Evolutionary conservation across 2,888 invertebrate genomes (phyloP).

Genomic region (Aspidiotus destructor): DNA sequence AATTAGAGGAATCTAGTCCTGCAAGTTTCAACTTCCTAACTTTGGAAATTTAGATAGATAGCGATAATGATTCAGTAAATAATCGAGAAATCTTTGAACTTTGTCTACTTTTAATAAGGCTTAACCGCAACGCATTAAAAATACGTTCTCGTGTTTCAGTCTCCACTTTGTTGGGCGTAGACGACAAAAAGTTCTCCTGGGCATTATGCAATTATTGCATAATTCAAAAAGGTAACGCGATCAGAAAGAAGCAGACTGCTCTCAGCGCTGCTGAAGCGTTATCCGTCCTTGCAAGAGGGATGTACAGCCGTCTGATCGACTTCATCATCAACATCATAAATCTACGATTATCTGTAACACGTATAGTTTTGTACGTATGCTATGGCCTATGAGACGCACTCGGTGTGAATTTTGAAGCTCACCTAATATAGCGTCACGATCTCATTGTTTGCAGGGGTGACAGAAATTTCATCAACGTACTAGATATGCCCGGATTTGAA

Average conservation of each 20-base stretch:
- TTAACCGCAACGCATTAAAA: too few species aligned
- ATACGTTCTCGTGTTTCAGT: slow-evolving; percentile 44
- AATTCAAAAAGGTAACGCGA: slow-evolving; percentile 62
- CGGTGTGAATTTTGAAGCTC: background rate
- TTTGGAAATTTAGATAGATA: too few species aligned
- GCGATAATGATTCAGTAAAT: too few species aligned
- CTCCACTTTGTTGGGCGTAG: slow-evolving; percentile 63
- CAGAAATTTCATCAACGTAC: slow-evolving; percentile 64
- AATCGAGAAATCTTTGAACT: too few species aligned
- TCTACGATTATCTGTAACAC: slow-evolving; percentile 66
- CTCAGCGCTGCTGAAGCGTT: slow-evolving; percentile 74
- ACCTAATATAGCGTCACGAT: background rate
- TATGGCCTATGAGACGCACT: background rate
- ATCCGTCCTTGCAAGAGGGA: slow-evolving; percentile 72
- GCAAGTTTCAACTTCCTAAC: too few species aligned
- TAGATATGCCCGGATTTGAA: slow-evolving; percentile 89
- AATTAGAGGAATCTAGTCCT: too few species aligned
- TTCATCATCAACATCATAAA: slow-evolving; percentile 82
- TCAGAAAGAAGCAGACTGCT: slow-evolving; percentile 57
- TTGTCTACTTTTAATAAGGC: too few species aligned
- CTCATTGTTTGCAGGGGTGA: slow-evolving; percentile 59
- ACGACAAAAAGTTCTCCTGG: slow-evolving; percentile 74
- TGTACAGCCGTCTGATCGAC: slow-evolving; percentile 76
- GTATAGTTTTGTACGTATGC: slow-evolving; percentile 73
- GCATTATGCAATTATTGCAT: slow-evolving; percentile 76